Conservation (phyloP, 2,888 invertebrate species). For the Drosophila subsilvestris region DNA sequence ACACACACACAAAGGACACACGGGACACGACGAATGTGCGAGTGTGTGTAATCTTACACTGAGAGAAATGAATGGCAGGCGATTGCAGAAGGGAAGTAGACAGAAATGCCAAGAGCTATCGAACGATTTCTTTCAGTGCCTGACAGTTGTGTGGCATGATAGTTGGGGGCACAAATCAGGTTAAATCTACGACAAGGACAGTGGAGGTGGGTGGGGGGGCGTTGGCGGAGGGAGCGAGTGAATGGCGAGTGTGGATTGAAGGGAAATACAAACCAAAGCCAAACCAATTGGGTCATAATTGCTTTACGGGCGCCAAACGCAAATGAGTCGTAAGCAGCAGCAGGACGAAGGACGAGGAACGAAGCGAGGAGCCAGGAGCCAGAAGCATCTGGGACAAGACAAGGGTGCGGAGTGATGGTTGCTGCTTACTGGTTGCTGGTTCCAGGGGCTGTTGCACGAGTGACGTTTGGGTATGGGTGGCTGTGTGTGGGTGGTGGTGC, state of each 20-base stretch:
- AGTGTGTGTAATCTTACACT: slow-evolving; percentile 11
- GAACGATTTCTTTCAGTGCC: slow-evolving; percentile 12
- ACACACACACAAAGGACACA: background rate
- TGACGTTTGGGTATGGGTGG: background rate
- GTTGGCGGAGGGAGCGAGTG: background rate
- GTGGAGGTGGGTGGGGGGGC: background rate
- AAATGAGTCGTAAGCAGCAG: slow-evolving; percentile 66
- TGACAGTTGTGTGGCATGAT: slow-evolving; percentile 21
- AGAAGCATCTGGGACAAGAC: slow-evolving; percentile 20
- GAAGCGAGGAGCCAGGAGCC: background rate
- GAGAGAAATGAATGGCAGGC: slow-evolving; percentile 3
- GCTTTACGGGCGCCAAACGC: slow-evolving; percentile 73
- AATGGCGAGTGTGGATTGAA: slow-evolving; percentile 10
- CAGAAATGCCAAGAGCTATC: background rate
- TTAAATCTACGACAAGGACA: slow-evolving; percentile 61
- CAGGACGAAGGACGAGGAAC: slow-evolving; percentile 7
- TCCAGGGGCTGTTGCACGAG: background rate
- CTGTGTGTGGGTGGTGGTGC: background rate
- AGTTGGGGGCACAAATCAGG: slow-evolving; percentile 64
- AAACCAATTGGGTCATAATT: slow-evolving; percentile 77
- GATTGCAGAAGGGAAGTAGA: background rate
- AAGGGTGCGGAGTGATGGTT: background rate
- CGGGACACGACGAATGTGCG: background rate
- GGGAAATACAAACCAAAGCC: slow-evolving; percentile 63
- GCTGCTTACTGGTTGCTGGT: background rate